phyloP scores from a whole-genome alignment of 1,140 invertebrate genomes.

The Musca vetustissima region DNA sequence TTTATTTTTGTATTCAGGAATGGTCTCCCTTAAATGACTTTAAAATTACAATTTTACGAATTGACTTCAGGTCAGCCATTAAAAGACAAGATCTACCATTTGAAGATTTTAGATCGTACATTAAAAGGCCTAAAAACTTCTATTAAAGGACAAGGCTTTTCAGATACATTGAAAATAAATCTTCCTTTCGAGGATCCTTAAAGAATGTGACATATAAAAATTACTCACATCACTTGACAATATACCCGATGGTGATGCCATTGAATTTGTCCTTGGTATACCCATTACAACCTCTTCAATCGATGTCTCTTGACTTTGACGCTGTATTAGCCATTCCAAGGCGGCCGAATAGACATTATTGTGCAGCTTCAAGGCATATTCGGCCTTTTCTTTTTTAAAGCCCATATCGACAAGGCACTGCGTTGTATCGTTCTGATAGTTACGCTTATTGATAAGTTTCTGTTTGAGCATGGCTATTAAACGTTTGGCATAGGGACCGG shows the following conservation, averaged over 20 bases:
- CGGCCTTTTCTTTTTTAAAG: slow-evolving; percentile 43
- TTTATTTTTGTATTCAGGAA: no score
- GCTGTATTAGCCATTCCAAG: slow-evolving; percentile 51
- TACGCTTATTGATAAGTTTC: slow-evolving; percentile 47
- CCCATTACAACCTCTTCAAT: slow-evolving; percentile 32
- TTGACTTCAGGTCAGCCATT: background rate
- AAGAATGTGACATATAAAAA: no score
- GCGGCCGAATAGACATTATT: slow-evolving; percentile 46
- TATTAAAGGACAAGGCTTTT: no score
- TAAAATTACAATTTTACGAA: no score
- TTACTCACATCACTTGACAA: slow-evolving; percentile 45
- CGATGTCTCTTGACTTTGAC: slow-evolving; percentile 39
- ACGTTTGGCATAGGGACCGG: slow-evolving; percentile 48
- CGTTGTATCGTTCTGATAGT: slow-evolving; percentile 46
- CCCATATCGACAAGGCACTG: slow-evolving; percentile 55
- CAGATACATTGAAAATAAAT: no score
- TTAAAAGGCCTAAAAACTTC: background rate
- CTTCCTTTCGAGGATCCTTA: no score
- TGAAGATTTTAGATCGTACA: no score
- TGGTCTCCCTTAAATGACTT: no score
- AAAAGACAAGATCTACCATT: no score
- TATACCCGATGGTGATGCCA: slow-evolving; percentile 48
- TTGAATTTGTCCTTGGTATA: slow-evolving; percentile 43
- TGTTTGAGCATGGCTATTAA: slow-evolving; percentile 53
- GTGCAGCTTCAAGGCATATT: slow-evolving; percentile 41